Conservation (phyloP, 2,797 vertebrate species). For the Eutrigla gurnardus region DNA sequence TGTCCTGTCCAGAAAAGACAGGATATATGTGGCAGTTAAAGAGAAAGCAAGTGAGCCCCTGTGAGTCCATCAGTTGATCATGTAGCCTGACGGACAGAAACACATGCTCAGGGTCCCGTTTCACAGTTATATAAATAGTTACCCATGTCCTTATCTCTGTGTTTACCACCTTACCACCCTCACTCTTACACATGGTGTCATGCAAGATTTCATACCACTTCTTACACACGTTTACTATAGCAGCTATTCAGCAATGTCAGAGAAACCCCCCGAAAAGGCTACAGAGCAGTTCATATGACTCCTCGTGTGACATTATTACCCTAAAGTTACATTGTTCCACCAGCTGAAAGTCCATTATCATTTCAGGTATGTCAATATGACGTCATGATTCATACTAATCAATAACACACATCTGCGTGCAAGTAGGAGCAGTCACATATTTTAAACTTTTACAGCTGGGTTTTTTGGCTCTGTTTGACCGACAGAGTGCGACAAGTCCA, state of each 20-base stretch:
- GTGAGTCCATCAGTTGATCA: conserved; percentile 78
- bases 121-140: conserved; percentile 87
- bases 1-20: conserved; percentile 68
- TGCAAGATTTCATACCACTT: conserved; percentile 26
- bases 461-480: conserved; percentile 27
- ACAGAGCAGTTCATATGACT: neutral
- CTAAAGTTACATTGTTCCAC: neutral
- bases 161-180: conserved; percentile 73
- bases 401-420: neutral
- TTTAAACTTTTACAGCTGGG: neutral
- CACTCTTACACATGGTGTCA: conserved; percentile 49
- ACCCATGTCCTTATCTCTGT: conserved; percentile 72
- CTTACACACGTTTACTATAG: conserved; percentile 6
- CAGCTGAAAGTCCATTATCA: neutral
- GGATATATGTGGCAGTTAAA: conserved; percentile 66
- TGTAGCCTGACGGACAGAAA: conserved; percentile 85
- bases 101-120: conserved; percentile 87
- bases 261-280: neutral
- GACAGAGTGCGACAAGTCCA: conserved; percentile 41
- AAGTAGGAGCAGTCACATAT: neutral
- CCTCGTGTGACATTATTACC: neutral
- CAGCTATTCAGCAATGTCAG: neutral
- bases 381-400: neutral
- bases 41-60: conserved; percentile 76
- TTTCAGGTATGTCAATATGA: neutral